These are phyloP conservation scores for Gymnoscopelus braueri DNA, from an alignment of 2,797 vertebrate species.

Conservation along the genomic window DNA sequence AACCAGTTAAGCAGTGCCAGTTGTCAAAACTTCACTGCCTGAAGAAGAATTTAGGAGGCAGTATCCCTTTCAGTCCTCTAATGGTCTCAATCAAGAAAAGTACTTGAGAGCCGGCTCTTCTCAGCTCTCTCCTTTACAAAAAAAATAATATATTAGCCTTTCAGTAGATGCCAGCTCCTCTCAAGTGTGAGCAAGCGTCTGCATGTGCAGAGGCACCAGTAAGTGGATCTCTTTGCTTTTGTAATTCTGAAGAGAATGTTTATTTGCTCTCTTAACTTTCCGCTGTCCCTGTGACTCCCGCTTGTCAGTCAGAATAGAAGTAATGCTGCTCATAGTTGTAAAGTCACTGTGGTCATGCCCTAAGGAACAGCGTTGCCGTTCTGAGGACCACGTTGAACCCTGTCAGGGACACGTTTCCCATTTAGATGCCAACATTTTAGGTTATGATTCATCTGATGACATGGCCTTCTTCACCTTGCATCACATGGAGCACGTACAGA, in stretches of 20 bases:
- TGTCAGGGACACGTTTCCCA: constrained; percentile 49
- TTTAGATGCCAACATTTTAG: constrained; percentile 51
- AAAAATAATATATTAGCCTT: too few relatives aligned
- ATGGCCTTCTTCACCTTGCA: constrained; percentile 47
- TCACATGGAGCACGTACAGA: constrained; percentile 34
- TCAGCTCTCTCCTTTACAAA: too few relatives aligned
- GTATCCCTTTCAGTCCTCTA: too few relatives aligned
- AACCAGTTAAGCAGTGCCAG: too few relatives aligned
- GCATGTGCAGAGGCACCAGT: constrained; percentile 9
- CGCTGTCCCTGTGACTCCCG: constrained; percentile 23
- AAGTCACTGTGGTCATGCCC: constrained; percentile 39
- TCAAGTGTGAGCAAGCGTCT: constrained; percentile 31
- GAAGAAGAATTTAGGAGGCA: too few relatives aligned
- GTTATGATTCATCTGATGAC: constrained; percentile 54
- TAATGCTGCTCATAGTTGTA: constrained; percentile 32
- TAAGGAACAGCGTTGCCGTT: constrained; percentile 58
- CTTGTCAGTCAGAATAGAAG: constrained; percentile 42
- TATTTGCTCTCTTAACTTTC: constrained; percentile 52
- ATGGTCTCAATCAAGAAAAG: too few relatives aligned
- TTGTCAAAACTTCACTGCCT: too few relatives aligned
- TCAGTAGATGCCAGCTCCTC: neutral
- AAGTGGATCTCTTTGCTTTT: constrained; percentile 27
- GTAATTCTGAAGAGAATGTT: constrained; percentile 41
- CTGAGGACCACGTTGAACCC: constrained; percentile 29
- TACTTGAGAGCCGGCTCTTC: too few relatives aligned